Base-by-base conservation (phyloP, 2,113 vertebrate genomes). In the Dendrocopos noguchii region DNA sequence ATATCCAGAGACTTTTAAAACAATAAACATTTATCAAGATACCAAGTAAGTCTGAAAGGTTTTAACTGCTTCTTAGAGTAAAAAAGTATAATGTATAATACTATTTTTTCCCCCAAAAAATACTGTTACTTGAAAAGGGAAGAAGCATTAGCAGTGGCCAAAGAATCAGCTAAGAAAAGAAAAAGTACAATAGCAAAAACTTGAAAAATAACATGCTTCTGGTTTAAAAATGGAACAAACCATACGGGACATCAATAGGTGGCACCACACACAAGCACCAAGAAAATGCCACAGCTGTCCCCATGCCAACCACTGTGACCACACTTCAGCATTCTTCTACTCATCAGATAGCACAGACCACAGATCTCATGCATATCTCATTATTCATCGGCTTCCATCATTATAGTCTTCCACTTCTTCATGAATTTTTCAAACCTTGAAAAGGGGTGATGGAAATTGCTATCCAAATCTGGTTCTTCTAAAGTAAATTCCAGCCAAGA, bases 211-310 rank as follows among this genome's bases (percentile, higher is more conserved):
- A 24, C 17, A 42, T 6, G 36, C 2, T 42, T 28, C 2, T 4
- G 1, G 5, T 29, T 76, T 70, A 39, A 42, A 70, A 92, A 22
- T 15, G 15, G 20, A 66, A n/a, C 25, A 25, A 44, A 77, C 29
- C 6, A 4, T 21, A 12, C 21, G 15, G 28, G 68, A 20, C 42
- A 70, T 87, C 96, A 89, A 88, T 44, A 96, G 96, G 87, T 95
- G 96, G 94, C 95, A 95, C 78, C 89, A 95, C 9, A 65, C 24
- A 59, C 83, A 80, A 95, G 70, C 57, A 72, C n/a, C 89, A 85
- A n/a, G 33, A 42, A 75, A 80, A 60, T 17, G 53, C 31, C 79
- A 81, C 0, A 0, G 71, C 39, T 88, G 64, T 56, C 57, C 79
- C 56, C 22, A 4, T 4, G 19, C 28, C 68, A 86, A 10, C 0